Evolutionary conservation across 2,888 invertebrate species (phyloP), one percentile per base, ranked within the genome.

Genomic region (Phanerotoma sp.): DNA sequence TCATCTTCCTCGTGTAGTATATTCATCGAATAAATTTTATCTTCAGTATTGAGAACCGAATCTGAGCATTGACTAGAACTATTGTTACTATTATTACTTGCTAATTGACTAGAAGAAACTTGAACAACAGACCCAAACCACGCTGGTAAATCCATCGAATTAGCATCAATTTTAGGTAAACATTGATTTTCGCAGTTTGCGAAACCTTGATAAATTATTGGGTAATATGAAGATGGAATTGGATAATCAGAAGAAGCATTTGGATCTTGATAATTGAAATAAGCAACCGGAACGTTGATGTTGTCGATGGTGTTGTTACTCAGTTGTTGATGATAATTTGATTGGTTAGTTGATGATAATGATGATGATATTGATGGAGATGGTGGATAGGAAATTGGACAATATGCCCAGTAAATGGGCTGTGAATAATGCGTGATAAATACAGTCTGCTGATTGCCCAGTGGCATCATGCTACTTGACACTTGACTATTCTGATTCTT

Each of bases 381-480:
- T n/a, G n/a, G 15, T 41, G 38, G 32, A 56, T 35, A 61, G 45
- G 69, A 63, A 62, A 65, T 62, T 30, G 74, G 72, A 38, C 77
- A 73, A 56, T 75, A 72, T 46, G 71, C 70, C 58, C 55, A 37
- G 59, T 58, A 60, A 16, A 71, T 65, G 53, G 67, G 64, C 30
- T 70, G 69, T 54, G 64, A 64, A 56, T 68, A 70, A 51, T 67
- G 69, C 62, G 70, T 67, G 56, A 68, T 62, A 64, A 65, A 66
- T 61, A 71, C 50, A 65, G 63, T 66, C 64, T 74, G 69, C 69
- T 73, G 75, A 72, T 72, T 71, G 67, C 65, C 70, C 66, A 68
- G 56, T 37, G 54, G 68, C 65, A 69, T 53, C 47, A 53, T 64
- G 67, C 64, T 71, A 73, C 63, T 71, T 66, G 69, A 69, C 57